Evolutionary conservation across 1,140 invertebrate genomes (phyloP).

Genomic region (Dinoponera quadriceps): DNA sequence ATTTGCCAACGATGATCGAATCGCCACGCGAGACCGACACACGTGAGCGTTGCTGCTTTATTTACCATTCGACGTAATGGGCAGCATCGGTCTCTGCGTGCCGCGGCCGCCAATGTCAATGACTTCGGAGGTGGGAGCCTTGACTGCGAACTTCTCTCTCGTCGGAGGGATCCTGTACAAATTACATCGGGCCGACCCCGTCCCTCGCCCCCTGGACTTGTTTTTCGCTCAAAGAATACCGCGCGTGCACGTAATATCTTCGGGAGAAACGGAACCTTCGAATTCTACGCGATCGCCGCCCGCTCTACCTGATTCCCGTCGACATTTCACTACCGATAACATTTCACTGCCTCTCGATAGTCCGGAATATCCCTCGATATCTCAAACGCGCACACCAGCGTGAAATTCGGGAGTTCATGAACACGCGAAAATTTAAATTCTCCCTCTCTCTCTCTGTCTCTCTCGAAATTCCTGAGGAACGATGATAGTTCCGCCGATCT

Average conservation of each 20-base stretch:
- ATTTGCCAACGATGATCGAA: conserved; percentile 46
- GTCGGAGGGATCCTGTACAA: conserved; percentile 71
- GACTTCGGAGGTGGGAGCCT: conserved; percentile 76
- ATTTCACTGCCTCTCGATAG: too few relatives aligned
- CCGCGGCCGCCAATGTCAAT: conserved; percentile 75
- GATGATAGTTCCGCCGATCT: conserved; percentile 8
- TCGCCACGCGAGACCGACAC: too few relatives aligned
- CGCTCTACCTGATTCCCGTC: too few relatives aligned
- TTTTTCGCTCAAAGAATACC: conserved; percentile 63
- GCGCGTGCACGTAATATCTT: conserved; percentile 12
- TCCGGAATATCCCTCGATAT: too few relatives aligned
- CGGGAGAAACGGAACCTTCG: background rate
- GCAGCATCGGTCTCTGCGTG: conserved; percentile 68
- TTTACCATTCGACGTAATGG: conserved; percentile 67
- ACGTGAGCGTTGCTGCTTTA: conserved; percentile 63
- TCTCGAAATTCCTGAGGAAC: too few relatives aligned
- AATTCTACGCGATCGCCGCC: too few relatives aligned
- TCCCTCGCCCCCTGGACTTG: conserved; percentile 46
- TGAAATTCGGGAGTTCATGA: too few relatives aligned
- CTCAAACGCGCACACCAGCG: too few relatives aligned
- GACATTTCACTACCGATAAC: background rate
- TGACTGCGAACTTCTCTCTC: conserved; percentile 78
- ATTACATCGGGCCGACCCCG: conserved; percentile 69
- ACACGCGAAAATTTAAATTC: too few relatives aligned
- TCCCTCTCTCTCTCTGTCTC: too few relatives aligned